A percentile compares a stretch with the other conserved stretches of the same genome.
These are phyloP conservation scores for Polylopha cassiicola DNA, from an alignment of 2,888 invertebrate genomes.

Conservation along the genomic window DNA sequence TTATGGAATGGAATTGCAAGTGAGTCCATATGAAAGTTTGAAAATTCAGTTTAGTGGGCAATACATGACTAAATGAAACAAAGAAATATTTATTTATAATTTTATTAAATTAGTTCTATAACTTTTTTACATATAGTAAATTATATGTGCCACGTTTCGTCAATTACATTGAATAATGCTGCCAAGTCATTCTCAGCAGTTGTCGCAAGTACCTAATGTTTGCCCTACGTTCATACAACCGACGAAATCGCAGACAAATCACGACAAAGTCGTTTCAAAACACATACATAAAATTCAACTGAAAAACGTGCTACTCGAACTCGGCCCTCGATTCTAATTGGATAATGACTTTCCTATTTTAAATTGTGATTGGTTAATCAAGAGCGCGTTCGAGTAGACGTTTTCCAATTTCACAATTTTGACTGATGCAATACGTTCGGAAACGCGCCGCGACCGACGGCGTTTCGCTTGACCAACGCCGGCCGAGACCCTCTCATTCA, in stretches of 20 bases:
- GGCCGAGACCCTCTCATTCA: slow-evolving; percentile 47
- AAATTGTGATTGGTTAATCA: slow-evolving; percentile 8
- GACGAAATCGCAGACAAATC: too few relatives aligned
- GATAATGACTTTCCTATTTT: slow-evolving; percentile 4
- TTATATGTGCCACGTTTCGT: slow-evolving; percentile 70
- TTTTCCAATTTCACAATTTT: not conserved
- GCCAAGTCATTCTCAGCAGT: slow-evolving; percentile 60
- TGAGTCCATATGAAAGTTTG: not conserved
- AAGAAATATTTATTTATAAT: slow-evolving; percentile 63
- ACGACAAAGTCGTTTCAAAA: too few relatives aligned
- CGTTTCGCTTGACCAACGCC: slow-evolving; percentile 31
- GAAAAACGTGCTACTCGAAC: slow-evolving; percentile 16
- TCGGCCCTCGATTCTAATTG: slow-evolving; percentile 9
- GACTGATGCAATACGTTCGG: slow-evolving; percentile 19
- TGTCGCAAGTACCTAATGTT: slow-evolving; percentile 69
- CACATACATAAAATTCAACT: too few relatives aligned
- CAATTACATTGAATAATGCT: slow-evolving; percentile 71
- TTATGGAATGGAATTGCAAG: not conserved
- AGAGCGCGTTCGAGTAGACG: slow-evolving; percentile 13
- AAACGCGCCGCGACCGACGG: slow-evolving; percentile 26
- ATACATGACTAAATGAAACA: slow-evolving; percentile 46
- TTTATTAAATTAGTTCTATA: slow-evolving; percentile 78
- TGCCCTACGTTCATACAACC: slow-evolving; percentile 64
- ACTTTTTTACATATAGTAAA: slow-evolving; percentile 75
- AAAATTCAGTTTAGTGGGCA: not conserved